Conservation (phyloP, 2,113 vertebrate genomes). For the Engraulis encrasicolus region DNA sequence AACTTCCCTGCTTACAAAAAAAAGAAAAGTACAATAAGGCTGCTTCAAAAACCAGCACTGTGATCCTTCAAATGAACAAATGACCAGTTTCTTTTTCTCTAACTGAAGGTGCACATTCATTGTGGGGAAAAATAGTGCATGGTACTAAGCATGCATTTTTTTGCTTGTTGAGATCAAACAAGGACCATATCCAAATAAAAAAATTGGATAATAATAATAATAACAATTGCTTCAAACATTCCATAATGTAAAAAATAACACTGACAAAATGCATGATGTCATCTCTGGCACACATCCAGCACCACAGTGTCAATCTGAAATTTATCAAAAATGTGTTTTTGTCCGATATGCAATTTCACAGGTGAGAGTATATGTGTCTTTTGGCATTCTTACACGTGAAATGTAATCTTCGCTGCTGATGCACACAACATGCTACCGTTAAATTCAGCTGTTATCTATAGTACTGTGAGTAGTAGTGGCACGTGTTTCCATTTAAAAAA, state of each 20-base stretch:
- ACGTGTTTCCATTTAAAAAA: background rate
- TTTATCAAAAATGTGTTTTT: background rate
- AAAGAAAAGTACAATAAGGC: constrained; percentile 18
- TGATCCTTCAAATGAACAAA: background rate
- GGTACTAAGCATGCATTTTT: constrained; percentile 27
- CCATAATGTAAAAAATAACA: constrained; percentile 4
- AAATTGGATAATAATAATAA: background rate
- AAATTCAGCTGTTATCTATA: background rate
- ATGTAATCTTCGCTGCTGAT: background rate
- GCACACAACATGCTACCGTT: background rate
- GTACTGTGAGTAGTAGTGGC: background rate
- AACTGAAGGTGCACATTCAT: background rate
- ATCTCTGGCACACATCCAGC: background rate
- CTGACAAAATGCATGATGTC: background rate
- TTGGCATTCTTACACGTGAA: background rate
- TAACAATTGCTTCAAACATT: constrained; percentile 2
- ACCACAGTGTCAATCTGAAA: background rate
- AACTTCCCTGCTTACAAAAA: too few relatives aligned
- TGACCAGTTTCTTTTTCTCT: background rate
- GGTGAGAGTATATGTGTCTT: background rate
- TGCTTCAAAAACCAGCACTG: constrained; percentile 4
- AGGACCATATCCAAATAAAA: background rate
- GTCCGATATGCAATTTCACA: background rate
- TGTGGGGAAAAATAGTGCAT: background rate
- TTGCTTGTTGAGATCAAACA: background rate